A percentile compares a stretch with the other conserved stretches of the same genome.
Evolutionary conservation across 2,113 vertebrate species (phyloP).

Genomic region (Neogobius melanostomus): DNA sequence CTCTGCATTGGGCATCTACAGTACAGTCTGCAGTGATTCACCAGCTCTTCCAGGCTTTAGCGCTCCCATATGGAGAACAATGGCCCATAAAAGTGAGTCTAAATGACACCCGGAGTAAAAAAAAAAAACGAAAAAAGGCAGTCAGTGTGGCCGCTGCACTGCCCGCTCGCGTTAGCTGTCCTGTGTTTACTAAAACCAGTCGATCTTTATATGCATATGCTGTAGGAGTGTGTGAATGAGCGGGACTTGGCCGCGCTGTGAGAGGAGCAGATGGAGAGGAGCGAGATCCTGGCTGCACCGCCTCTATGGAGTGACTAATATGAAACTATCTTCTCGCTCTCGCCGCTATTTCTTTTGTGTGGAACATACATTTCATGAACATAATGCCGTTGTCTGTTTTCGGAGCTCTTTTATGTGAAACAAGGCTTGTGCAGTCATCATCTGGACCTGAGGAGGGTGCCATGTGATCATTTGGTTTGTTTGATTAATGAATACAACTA

Average conservation of each 20-base stretch:
- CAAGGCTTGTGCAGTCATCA: too few species aligned
- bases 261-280: slow-evolving; percentile 56
- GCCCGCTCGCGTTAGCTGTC: background rate
- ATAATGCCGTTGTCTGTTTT: background rate
- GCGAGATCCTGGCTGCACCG: slow-evolving; percentile 51
- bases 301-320: slow-evolving; percentile 7
- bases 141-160: background rate
- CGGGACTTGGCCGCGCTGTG: slow-evolving; percentile 46
- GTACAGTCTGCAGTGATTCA: slow-evolving; percentile 77
- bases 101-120: slow-evolving; percentile 80
- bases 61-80: slow-evolving; percentile 88
- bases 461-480: too few species aligned
- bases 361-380: slow-evolving; percentile 19
- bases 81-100: slow-evolving; percentile 82
- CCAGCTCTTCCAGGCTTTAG: slow-evolving; percentile 83
- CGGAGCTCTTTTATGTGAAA: background rate
- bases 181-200: background rate
- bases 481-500: too few species aligned
- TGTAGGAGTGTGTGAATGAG: slow-evolving; percentile 28
- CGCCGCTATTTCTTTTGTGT: slow-evolving; percentile 24
- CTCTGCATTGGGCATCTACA: slow-evolving; percentile 68
- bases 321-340: slow-evolving; percentile 40
- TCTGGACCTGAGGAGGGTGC: too few species aligned
- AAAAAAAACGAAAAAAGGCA: slow-evolving; percentile 36
- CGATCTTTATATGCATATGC: background rate